Evolutionary conservation across 2,888 invertebrate species (phyloP), one percentile per base, ranked within the genome.

Genomic region (Drosophila mimica): DNA sequence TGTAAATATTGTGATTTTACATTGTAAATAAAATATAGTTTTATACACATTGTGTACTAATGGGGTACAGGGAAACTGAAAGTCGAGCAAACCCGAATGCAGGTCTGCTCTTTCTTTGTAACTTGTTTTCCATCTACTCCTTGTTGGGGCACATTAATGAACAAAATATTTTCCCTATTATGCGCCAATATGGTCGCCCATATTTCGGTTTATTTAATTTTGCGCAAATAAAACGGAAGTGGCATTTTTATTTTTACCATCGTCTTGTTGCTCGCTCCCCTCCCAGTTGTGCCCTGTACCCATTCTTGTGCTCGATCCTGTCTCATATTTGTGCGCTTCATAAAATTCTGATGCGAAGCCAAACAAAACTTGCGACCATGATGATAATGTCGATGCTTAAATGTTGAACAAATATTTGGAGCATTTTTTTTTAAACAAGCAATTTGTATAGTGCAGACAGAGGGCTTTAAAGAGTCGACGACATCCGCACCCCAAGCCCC

Each of bases 151-250:
- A 82, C 88, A 86, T 86, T 86, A 86, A 89, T 86, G 89, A 88
- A 88, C 74, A 89, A 85, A 85, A 89, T 89, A 89, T 88, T 90
- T 86, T 90, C 64, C 63, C 89, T 86, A 88, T 87, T 87, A 87
- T 90, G 90, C 90, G 83, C 88, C 87, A 90, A 90, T 89, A 88
- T 85, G 82, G 88, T 89, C 71, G 79, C 76, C 88, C 88, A 89
- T 86, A 91, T 88, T 91, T 91, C 84, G 89, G 90, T 88, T 90
- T 89, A 90, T 89, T 91, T 91, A 89, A 89, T 90, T 91, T 89
- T 84, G 91, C 73, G 90, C 90, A 89, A 89, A 89, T 89, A 91
- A 88, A 89, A 90, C 82, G 89, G 88, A 88, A 88, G 88, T 89
- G 87, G 89, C 88, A 75, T 84, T 90, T 88, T 89, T 87, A 88